Conservation (phyloP, 2,797 vertebrate genomes). For the Nannoperca obscura region DNA sequence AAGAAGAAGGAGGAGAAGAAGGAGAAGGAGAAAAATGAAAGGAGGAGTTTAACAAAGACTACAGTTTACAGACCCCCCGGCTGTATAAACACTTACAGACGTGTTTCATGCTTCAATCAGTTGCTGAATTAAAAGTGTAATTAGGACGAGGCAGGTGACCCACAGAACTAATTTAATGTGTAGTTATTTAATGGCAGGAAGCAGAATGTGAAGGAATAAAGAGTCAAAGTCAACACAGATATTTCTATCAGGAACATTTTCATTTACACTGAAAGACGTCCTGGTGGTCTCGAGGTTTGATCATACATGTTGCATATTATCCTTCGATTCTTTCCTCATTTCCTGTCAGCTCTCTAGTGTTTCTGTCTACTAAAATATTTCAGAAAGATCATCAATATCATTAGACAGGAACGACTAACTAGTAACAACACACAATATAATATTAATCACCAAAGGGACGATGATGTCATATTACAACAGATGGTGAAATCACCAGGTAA, state of each 20-base stretch:
- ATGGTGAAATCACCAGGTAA: neutral
- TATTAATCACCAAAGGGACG: too few species aligned
- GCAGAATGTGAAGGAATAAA: slow-evolving; percentile 33
- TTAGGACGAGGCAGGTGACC: slow-evolving; percentile 55
- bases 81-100: slow-evolving; percentile 39
- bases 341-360: too few species aligned
- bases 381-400: too few species aligned
- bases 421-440: too few species aligned
- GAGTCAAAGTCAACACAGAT: neutral
- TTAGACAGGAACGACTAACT: neutral
- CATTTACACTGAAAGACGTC: neutral
- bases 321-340: neutral
- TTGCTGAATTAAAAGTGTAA: slow-evolving; percentile 61
- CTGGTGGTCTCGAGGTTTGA: neutral
- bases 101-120: slow-evolving; percentile 56
- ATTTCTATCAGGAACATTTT: slow-evolving; percentile 1
- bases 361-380: too few species aligned
- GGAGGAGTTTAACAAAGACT: neutral
- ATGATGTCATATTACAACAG: too few species aligned
- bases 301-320: neutral
- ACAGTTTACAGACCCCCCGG: neutral
- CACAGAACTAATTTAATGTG: slow-evolving; percentile 52
- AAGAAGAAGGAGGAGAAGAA: too few species aligned
- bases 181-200: slow-evolving; percentile 31
- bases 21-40: neutral